phyloP scores from a whole-genome alignment of 2,113 vertebrate genomes.

The Leucopternis melanops region DNA sequence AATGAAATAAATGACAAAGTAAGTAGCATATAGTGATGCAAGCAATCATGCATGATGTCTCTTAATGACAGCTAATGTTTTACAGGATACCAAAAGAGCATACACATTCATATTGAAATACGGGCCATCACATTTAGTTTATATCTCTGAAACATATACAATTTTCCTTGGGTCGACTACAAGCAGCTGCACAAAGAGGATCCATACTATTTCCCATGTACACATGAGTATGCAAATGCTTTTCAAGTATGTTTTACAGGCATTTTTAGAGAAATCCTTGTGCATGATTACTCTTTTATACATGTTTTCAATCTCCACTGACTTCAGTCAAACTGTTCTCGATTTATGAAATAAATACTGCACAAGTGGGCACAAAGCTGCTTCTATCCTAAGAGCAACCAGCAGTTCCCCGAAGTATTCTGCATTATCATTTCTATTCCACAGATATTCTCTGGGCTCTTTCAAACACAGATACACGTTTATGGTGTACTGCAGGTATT shows the following conservation, averaged over 20 bases:
- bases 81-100: background rate
- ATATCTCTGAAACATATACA: background rate
- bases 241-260: background rate
- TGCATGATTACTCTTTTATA: background rate
- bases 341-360: background rate
- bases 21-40: background rate
- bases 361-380: background rate
- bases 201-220: background rate
- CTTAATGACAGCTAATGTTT: background rate
- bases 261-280: background rate
- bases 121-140: background rate
- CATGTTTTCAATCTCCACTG: background rate
- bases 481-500: background rate
- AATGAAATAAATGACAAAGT: background rate
- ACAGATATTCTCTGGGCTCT: background rate
- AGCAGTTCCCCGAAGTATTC: background rate
- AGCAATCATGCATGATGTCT: background rate
- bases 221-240: background rate
- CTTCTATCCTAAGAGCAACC: background rate
- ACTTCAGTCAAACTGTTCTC: background rate
- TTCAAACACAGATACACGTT: background rate
- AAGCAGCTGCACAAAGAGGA: background rate
- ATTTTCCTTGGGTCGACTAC: background rate
- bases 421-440: background rate
- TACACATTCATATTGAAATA: background rate